Conservation (phyloP, 2,888 invertebrate genomes). For the Ariolimax columbianus region DNA sequence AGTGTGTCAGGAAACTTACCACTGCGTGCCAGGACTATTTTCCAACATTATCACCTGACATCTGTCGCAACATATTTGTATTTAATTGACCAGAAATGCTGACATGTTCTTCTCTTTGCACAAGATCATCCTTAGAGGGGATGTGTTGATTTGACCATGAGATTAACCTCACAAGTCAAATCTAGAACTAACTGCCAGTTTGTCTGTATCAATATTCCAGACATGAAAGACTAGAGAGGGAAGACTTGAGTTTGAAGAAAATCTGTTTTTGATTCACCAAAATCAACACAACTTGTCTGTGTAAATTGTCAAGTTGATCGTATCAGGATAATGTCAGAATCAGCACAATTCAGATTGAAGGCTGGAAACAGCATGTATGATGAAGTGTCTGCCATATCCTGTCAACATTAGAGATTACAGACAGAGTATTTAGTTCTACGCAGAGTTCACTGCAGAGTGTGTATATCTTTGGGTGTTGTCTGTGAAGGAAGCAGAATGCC, state of each 20-base stretch:
- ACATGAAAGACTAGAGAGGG: neutral
- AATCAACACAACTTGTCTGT: neutral
- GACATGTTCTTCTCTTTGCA: neutral
- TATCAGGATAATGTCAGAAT: too few relatives aligned
- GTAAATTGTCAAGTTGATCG: neutral
- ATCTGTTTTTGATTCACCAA: neutral
- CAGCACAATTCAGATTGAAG: too few relatives aligned
- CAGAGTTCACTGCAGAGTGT: neutral
- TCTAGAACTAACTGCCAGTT: neutral
- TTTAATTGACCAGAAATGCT: neutral
- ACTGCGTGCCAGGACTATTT: neutral
- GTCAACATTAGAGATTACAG: neutral
- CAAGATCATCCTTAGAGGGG: neutral
- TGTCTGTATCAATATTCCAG: neutral
- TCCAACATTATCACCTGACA: neutral
- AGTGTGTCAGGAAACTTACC: neutral
- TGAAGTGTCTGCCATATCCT: neutral
- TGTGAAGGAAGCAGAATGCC: too few relatives aligned
- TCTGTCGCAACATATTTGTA: neutral
- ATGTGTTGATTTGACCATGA: neutral
- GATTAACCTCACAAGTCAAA: neutral
- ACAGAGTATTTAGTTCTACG: neutral
- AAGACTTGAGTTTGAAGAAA: neutral
- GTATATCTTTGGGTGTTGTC: too few relatives aligned
- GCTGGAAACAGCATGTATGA: neutral